Base-by-base conservation (phyloP, 2,888 invertebrate species). In the Nysson spinosus region DNA sequence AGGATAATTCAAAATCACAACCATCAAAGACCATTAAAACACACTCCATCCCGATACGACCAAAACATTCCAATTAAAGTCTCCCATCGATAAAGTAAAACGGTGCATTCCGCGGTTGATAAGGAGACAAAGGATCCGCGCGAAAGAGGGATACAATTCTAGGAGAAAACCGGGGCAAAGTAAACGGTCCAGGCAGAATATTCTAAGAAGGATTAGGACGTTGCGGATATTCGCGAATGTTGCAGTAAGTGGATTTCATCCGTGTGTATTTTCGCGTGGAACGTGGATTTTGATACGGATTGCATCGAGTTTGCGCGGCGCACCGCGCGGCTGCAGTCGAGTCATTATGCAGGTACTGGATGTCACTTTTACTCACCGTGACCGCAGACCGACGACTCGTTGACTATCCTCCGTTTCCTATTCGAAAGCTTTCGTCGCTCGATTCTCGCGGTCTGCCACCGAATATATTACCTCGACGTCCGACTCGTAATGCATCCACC, bases 301-400 rank as follows among this genome's bases (percentile, higher is more conserved):
- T 60, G 72, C 56, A 62, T 60, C 44, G 67, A 72, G 74, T 63
- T 68, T 75, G 81, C 78, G 80, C 76, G 69, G 56, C 77, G 77
- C 77, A 75, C 61, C 63, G 77, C 70, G 72, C 68, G 80, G 75
- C 78, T 74, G 81, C 79, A 79, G 81, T 80, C 75, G 77, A 79
- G 77, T 77, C 78, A 81, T 81, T 81, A 81, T 81, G 80, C 81
- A 81, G 81, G 78, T 81, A 79, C 78, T 69, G 72, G 42, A 54
- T 70, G 77, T 81, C 79, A 78, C 73, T 78, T 74, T 35, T 64
- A 47, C 51, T 66, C 57, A 42, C 49, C 62, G 62, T 67, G 71
- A 77, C 78, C 75, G 73, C 75, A 71, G 71, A 65, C 66, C 70
- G 58, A 72, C 65, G n/a, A n/a, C n/a, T n/a, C n/a, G 69, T 65